Evolutionary conservation across 2,888 invertebrate species (phyloP).

Genomic region (Melitaea athalia): DNA sequence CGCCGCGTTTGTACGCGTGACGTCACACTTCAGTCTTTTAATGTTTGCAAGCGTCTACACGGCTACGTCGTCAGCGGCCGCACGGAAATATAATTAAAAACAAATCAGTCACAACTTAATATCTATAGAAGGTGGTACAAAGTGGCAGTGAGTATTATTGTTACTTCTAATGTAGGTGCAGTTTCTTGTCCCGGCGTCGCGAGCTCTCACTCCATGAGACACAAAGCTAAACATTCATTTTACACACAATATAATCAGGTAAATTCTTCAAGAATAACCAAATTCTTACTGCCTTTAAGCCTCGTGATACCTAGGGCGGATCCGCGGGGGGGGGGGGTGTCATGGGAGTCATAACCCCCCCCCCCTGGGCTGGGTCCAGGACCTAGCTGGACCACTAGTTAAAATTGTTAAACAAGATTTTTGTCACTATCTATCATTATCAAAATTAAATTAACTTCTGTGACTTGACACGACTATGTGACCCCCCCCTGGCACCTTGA

Average conservation of each 20-base stretch:
- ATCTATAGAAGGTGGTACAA: neutral
- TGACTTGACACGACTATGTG: too few relatives aligned
- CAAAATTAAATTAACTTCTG: too few relatives aligned
- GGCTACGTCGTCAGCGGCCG: neutral
- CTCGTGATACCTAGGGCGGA: too few relatives aligned
- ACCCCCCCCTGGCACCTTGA: too few relatives aligned
- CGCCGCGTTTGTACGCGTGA: neutral
- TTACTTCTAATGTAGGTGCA: neutral
- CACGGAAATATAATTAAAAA: neutral
- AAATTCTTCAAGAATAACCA: neutral
- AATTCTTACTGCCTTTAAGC: too few relatives aligned
- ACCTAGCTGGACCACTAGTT: too few relatives aligned
- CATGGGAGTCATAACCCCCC: too few relatives aligned
- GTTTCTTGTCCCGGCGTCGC: neutral
- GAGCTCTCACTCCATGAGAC: neutral
- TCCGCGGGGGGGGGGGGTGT: too few relatives aligned
- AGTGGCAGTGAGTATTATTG: slow-evolving; percentile 12
- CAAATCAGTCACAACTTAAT: slow-evolving; percentile 8
- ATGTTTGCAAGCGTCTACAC: neutral
- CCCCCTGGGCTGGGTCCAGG: too few relatives aligned
- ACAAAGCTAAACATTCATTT: neutral
- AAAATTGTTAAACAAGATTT: too few relatives aligned
- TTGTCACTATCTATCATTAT: too few relatives aligned
- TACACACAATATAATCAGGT: neutral
- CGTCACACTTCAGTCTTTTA: neutral